Conservation (phyloP, 2,888 invertebrate species). For the Gnatocerus cornutus region DNA sequence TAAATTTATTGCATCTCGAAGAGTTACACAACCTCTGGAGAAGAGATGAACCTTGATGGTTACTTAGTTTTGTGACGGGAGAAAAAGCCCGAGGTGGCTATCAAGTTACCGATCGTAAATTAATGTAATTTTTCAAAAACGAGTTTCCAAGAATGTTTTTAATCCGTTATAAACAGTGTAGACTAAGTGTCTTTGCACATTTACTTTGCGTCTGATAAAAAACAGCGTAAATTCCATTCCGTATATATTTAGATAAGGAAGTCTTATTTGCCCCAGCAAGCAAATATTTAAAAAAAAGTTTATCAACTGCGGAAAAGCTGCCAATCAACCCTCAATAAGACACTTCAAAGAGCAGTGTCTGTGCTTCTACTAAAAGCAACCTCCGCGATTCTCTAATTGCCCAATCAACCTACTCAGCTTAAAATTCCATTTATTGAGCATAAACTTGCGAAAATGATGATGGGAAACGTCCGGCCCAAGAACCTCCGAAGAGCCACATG, state of each 20-base stretch:
- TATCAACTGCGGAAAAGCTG: slow-evolving; percentile 12
- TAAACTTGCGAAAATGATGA: slow-evolving; percentile 22
- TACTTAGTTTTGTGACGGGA: neutral
- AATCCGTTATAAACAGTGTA: slow-evolving; percentile 41
- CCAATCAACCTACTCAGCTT: slow-evolving; percentile 14
- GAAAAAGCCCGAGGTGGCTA: slow-evolving; percentile 20
- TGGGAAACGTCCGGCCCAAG: slow-evolving; percentile 27
- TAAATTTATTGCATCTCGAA: slow-evolving; percentile 35
- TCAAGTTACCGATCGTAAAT: slow-evolving; percentile 32
- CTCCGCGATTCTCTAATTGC: neutral
- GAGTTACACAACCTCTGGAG: slow-evolving; percentile 18
- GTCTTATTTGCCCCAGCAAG: slow-evolving; percentile 14
- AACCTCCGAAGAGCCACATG: slow-evolving; percentile 13
- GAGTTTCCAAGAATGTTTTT: slow-evolving; percentile 27
- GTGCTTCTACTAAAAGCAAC: no score
- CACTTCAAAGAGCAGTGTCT: no score
- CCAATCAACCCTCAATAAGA: slow-evolving; percentile 9
- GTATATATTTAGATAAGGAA: slow-evolving; percentile 36
- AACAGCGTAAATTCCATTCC: slow-evolving; percentile 34
- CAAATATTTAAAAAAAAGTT: slow-evolving; percentile 27
- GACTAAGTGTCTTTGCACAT: slow-evolving; percentile 40
- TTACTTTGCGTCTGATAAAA: slow-evolving; percentile 41
- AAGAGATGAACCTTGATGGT: slow-evolving; percentile 20
- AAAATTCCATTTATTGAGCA: slow-evolving; percentile 17
- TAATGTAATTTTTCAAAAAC: slow-evolving; percentile 33